Base-by-base conservation (phyloP, 1,140 invertebrate genomes). In the Phocides pigmalion region DNA sequence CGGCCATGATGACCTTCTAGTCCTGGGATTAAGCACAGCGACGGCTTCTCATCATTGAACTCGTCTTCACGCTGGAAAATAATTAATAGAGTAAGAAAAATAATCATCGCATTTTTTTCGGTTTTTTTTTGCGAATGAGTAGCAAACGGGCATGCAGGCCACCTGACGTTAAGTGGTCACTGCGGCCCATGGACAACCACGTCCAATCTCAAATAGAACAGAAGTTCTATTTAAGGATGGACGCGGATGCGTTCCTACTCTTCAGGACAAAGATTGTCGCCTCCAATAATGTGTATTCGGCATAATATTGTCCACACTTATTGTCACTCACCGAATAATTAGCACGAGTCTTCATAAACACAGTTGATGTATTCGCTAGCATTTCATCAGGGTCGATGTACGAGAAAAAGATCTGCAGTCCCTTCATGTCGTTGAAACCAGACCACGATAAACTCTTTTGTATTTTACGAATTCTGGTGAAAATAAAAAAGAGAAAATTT, bases 1-100 rank as follows among this genome's bases (percentile, higher is more conserved):
- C 63, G 62, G 0, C 25, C n/a, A 16, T 74, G 42, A n/a, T 66
- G 41, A 12, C 54, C 74, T 49, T 80, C 77, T 1, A 80, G 14
- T 0, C 77, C 77, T 16, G 77, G 76, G 8, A 81, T 17, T 9
- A 76, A 53, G 47, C 53, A 76, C 1, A 79, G 19, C 5, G 65
- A 69, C 2, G 51, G 68, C 15, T 53, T 6, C 5, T 14, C 66
- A 0, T 54, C 11, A 32, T 77, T 67, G 4, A 74, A 70, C 22
- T 81, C 79, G 11, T 79, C 70, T 0, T 63, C 58, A 42, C 66
- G 62, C 79, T 81, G 47, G 0, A 53, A 54, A 47, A 28, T 28
- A 4, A 28, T n/a, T n/a, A n/a, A n/a, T n/a, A n/a, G n/a, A n/a
- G n/a, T n/a, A n/a, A n/a, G n/a, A n/a, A n/a, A n/a, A n/a, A n/a